A percentile compares a stretch with the other conserved stretches of the same genome.
Evolutionary conservation across 2,888 invertebrate genomes (phyloP).

Genomic region (Brachypterus glaber): DNA sequence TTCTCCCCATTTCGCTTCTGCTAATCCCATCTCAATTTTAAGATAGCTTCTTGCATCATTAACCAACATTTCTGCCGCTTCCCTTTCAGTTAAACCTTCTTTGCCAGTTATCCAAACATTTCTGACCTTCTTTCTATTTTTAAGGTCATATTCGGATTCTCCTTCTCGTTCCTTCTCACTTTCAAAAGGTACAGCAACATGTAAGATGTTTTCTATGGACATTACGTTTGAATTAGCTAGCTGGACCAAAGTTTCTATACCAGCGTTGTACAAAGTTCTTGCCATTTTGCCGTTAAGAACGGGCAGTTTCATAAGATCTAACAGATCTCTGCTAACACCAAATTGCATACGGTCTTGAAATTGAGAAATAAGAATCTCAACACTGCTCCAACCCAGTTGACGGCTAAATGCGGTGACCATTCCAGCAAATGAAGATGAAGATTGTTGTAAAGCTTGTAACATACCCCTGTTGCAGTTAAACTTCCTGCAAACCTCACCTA

Average conservation of each 20-base stretch:
- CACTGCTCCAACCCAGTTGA: conserved; percentile 83
- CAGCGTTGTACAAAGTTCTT: conserved; percentile 70
- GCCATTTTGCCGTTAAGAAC: conserved; percentile 78
- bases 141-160: conserved; percentile 56
- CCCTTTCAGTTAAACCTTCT: conserved; percentile 66
- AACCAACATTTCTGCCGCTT: conserved; percentile 66
- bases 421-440: conserved; percentile 91
- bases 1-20: conserved; percentile 57
- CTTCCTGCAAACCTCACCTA: conserved; percentile 71
- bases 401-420: conserved; percentile 96
- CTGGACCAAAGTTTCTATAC: conserved; percentile 66
- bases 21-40: conserved; percentile 63
- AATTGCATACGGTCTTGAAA: conserved; percentile 92
- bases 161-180: conserved; percentile 65
- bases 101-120: conserved; percentile 72
- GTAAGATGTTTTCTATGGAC: conserved; percentile 65
- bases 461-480: conserved; percentile 82
- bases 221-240: conserved; percentile 65
- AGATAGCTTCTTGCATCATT: conserved; percentile 65
- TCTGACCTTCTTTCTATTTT: conserved; percentile 57
- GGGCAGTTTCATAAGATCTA: conserved; percentile 81
- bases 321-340: conserved; percentile 83
- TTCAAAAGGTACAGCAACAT: conserved; percentile 75
- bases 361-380: conserved; percentile 81
- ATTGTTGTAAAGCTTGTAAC: conserved; percentile 88